Evolutionary conservation across 2,113 vertebrate genomes (phyloP).

Genomic region (Upupa epops): DNA sequence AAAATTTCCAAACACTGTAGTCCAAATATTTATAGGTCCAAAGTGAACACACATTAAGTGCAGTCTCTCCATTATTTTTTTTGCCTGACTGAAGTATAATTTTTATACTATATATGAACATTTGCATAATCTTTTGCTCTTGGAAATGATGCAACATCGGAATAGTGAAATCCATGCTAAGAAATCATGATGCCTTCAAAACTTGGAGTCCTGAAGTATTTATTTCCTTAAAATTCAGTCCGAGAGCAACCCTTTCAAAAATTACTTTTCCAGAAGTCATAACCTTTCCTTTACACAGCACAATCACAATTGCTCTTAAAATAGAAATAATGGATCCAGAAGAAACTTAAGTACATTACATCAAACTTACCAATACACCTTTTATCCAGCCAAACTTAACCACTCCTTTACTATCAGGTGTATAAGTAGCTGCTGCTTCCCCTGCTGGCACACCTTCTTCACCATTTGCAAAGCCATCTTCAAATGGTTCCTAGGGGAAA

Average conservation of each 20-base stretch:
- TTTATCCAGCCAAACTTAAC: conserved; percentile 99
- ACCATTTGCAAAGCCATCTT: conserved; percentile 95
- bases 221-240: not conserved
- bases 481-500: conserved; percentile 87
- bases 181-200: not conserved
- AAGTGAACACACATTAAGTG: not conserved
- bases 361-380: conserved; percentile 90
- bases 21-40: not conserved
- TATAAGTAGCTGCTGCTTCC: conserved; percentile 86
- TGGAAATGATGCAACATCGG: not conserved
- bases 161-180: not conserved
- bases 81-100: not conserved
- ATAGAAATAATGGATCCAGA: not conserved
- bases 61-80: not conserved
- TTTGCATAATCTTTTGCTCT: not conserved
- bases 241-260: not conserved
- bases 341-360: not conserved
- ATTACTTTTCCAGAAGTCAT: not conserved
- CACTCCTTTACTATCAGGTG: conserved; percentile 89
- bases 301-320: not conserved
- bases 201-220: not conserved
- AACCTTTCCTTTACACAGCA: not conserved
- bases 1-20: not conserved
- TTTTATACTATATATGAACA: not conserved
- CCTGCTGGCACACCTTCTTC: conserved; percentile 92